Base-by-base conservation (phyloP, 2,888 invertebrate genomes). In the Ennomos quercinarius region DNA sequence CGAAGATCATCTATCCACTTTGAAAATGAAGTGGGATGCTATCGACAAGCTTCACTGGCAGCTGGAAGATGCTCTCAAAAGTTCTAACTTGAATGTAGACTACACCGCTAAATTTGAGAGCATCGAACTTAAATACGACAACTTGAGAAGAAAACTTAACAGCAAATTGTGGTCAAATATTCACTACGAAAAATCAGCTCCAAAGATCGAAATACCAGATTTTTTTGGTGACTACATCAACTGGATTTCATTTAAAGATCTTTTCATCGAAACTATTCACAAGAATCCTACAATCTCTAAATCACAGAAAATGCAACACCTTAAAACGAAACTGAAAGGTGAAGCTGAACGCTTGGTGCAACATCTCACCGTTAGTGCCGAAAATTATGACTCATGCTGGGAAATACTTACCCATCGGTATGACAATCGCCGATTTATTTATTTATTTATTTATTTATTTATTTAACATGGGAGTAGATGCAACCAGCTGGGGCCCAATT, bases 381-480 rank as follows among this genome's bases (percentile, higher is more conserved):
- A 57, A 27, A 62, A 62, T 37, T 62, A 62, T 49, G 17, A 35
- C 2, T 34, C 41, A 8, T 37, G 36, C 13, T 62, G 62, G 57
- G 57, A 57, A 11, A 53, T 57, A 1, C 27, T 57, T 10, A 62
- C 48, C 13, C 51, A 54, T 42, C 17, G 50, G 10, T 57, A 57
- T 40, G 44, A 57, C 41, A 57, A 57, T 38, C 47, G 9, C 8
- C 41, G 35, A 41, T 3, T 17, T 17, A 17, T 17, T 17, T 12
- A n/a, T 27, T 11, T 54, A 0, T 45, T n/a, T n/a, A n/a, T n/a
- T n/a, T n/a, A n/a, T 40, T 40, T 10, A 17, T 17, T 1, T 2
- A 17, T 17, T 3, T 17, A 17, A 17, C 17, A 17, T 17, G 17
- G 17, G 17, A 17, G 17, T 17, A 17, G 17, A 17, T 17, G 17